Evolutionary conservation across 2,888 invertebrate genomes (phyloP).

Genomic region (Cataglyphis cursor): DNA sequence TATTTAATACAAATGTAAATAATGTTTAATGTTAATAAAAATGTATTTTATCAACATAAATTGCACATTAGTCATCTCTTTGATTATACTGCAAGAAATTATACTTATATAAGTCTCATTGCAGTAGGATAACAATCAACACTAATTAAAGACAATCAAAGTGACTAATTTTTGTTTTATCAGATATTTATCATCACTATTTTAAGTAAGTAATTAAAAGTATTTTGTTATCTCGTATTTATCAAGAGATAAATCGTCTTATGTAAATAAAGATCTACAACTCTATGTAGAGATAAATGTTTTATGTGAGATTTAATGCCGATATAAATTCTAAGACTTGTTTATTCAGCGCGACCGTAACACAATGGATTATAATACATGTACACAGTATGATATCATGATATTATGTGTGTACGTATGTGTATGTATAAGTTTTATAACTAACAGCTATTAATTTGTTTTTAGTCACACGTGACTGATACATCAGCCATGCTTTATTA

Average conservation of each 20-base stretch:
- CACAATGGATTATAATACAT: conserved; percentile 59
- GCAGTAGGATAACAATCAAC: conserved; percentile 19
- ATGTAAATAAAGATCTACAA: conserved; percentile 26
- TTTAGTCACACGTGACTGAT: conserved; percentile 39
- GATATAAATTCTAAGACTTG: conserved; percentile 73
- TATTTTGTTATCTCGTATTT: conserved; percentile 41
- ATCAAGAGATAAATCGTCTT: conserved; percentile 22
- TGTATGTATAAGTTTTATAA: conserved; percentile 52
- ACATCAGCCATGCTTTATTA: conserved; percentile 6
- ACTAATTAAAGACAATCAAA: conserved; percentile 28
- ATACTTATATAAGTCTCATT: conserved; percentile 1
- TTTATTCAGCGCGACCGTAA: conserved; percentile 68
- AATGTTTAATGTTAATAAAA: background rate
- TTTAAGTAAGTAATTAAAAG: conserved; percentile 43
- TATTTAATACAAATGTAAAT: too few relatives aligned
- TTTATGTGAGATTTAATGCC: conserved; percentile 68
- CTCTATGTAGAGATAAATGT: conserved; percentile 29
- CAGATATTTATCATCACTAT: conserved; percentile 24
- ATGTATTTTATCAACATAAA: conserved; percentile 7
- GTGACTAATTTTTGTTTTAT: conserved; percentile 32
- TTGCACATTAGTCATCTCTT: background rate
- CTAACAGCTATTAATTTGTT: conserved; percentile 60
- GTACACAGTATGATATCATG: background rate
- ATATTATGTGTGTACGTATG: conserved; percentile 29
- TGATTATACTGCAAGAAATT: conserved; percentile 23